Evolutionary conservation across 1,140 invertebrate species (phyloP), one percentile per base, ranked within the genome.

Genomic region (Caenorhabditis tropicalis): DNA sequence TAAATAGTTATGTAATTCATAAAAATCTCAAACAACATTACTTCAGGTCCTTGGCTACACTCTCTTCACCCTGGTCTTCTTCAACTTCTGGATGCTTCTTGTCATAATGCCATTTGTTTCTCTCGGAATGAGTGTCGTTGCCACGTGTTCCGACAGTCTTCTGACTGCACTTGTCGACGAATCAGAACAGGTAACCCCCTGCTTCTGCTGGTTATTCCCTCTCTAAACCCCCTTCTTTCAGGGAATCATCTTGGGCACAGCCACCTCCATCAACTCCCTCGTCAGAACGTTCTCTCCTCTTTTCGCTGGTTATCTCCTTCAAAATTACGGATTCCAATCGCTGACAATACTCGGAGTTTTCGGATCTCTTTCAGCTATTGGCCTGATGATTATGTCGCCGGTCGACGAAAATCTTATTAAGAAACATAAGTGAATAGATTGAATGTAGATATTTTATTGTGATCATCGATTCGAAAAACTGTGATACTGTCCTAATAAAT

Each of bases 91-190:
- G 84, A 58, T 80, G 39, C 65, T 87, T 56, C 65, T 85, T 9
- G 27, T 87, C 48, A 87, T 87, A 6, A 86, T 87, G 83, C 86
- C 86, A 21, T 85, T 82, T 27, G 48, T 85, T 29, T 79, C 86
- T 33, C 74, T 87, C n/a, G 86, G 86, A 82, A 81, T 87, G 86
- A 82, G 79, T 74, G 53, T 87, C 7, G 80, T 86, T n/a, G 86
- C 80, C 29, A 87, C 86, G 2, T 86, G 87, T 36, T 83, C 85
- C 6, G 86, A 87, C 48, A 86, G 84, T 60, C 46, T 86, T 7
- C 31, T 87, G 36, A 87, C 86, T 16, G 84, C 85, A 49, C 48
- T 86, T 5, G 86, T 87, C 3, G 82, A 82, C 5, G 86, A 85
- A 83, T 51, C 81, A 6, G 85, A 87, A 24, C 86, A 87, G 48